Evolutionary conservation across 2,113 vertebrate species (phyloP), one percentile per base, ranked within the genome.

Genomic region (Lipotes vexillifer): DNA sequence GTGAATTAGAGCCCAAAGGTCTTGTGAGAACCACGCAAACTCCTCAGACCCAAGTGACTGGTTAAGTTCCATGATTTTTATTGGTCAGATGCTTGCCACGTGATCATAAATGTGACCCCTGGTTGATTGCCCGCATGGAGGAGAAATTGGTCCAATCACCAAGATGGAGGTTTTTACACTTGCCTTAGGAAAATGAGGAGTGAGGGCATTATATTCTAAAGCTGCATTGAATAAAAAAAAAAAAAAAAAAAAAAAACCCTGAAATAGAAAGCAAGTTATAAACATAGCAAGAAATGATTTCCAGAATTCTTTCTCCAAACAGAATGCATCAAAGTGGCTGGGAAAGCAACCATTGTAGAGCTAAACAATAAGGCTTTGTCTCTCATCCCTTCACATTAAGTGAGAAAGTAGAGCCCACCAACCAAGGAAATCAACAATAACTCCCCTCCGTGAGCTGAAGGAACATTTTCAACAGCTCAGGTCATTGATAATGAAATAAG

Each of bases 241-340:
- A 77, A 89, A 33, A 88, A 63, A 6, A 3, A 93, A 94, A 96
- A 77, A 87, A 49, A 88, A 49, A 6, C 3, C 69, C 57, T 41
- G 33, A 75, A 97, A 88, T 74, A 59, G 52, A 81, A 71, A 92
- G 61, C 20, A 49, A 89, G 71, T 85, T 96, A 87, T 96, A 97
- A 96, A 96, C 81, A 80, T 4, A 90, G 57, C 88, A 91, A 96
- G 68, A 89, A 96, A 95, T 94, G 72, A 96, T 93, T 96, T 96
- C 89, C 78, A 96, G 87, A 55, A 63, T 84, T 90, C 74, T 44
- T 63, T 97, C 55, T 88, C 69, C n/a, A 93, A 96, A 87, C 3
- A 96, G 82, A 93, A 72, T 88, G n/a, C 61, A 72, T 92, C 38
- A 80, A 94, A 83, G 65, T 72, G n/a, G 1, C 89, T 90, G 69